These are phyloP conservation scores for Lycocorax pyrrhopterus DNA, from an alignment of 2,113 vertebrate species.

Conservation along the genomic window DNA sequence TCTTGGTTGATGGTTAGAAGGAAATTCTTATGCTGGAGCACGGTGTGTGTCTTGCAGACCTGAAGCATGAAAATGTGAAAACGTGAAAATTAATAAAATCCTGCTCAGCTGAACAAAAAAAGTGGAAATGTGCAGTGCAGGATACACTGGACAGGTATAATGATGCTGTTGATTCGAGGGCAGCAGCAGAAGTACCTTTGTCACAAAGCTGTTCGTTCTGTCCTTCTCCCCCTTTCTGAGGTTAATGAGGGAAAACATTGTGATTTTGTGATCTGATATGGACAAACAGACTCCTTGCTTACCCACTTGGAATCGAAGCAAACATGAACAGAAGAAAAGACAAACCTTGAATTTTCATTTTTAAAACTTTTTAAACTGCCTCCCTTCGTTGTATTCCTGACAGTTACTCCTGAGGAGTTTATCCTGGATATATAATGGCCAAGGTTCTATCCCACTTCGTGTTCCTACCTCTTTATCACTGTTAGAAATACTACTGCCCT, in stretches of 20 bases:
- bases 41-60: not conserved
- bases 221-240: not conserved
- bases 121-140: not conserved
- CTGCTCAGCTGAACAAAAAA: not conserved
- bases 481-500: not conserved
- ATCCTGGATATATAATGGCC: not conserved
- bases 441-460: not conserved
- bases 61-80: not conserved
- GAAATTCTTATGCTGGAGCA: slow-evolving; percentile 11
- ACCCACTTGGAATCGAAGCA: not conserved
- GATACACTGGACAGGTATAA: not conserved
- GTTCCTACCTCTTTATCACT: not conserved
- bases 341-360: not conserved
- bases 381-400: not conserved
- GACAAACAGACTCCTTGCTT: not conserved
- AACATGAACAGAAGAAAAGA: not conserved
- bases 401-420: not conserved
- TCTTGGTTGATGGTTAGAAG: not conserved
- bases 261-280: not conserved
- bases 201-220: not conserved
- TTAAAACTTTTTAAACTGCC: not conserved
- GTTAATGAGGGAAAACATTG: not conserved
- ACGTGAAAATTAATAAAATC: not conserved
- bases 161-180: not conserved
- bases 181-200: not conserved